phyloP scores from a whole-genome alignment of 1,140 invertebrate species.

The Lysiphlebus fabarum region DNA sequence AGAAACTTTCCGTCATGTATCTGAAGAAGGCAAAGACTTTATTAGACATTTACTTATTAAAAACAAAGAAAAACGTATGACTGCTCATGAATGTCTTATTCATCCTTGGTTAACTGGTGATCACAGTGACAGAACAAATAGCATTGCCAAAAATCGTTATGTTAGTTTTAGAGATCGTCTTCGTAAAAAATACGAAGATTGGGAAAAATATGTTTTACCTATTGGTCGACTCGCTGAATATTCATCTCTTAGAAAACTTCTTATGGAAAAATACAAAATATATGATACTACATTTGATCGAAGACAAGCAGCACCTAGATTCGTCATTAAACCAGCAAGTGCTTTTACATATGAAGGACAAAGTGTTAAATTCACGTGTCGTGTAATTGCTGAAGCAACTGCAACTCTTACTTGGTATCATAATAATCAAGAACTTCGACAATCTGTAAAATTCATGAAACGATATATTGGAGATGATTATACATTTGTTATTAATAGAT shows the following conservation, averaged over 20 bases:
- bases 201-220: slow-evolving; percentile 88
- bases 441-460: slow-evolving; percentile 99
- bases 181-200: slow-evolving; percentile 80
- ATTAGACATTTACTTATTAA: slow-evolving; percentile 89
- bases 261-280: slow-evolving; percentile 95
- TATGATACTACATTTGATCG: slow-evolving; percentile 95
- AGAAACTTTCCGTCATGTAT: slow-evolving; percentile 88
- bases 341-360: slow-evolving; percentile 96
- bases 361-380: slow-evolving; percentile 94
- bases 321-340: slow-evolving; percentile 93
- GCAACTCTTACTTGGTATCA: slow-evolving; percentile 95
- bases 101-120: slow-evolving; percentile 93
- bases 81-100: slow-evolving; percentile 92
- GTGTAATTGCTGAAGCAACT: slow-evolving; percentile 90
- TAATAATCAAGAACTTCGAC: slow-evolving; percentile 88
- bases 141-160: slow-evolving; percentile 80
- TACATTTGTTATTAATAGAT: slow-evolving; percentile 95
- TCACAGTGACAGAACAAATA: slow-evolving; percentile 68
- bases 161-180: slow-evolving; percentile 83
- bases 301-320: slow-evolving; percentile 93
- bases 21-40: slow-evolving; percentile 97
- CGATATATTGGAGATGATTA: slow-evolving; percentile 94
- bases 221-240: slow-evolving; percentile 96
- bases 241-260: slow-evolving; percentile 91
- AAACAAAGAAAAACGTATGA: slow-evolving; percentile 97